Evolutionary conservation across 1,140 invertebrate genomes (phyloP).

Genomic region (Thaumetopoea pityocampa): DNA sequence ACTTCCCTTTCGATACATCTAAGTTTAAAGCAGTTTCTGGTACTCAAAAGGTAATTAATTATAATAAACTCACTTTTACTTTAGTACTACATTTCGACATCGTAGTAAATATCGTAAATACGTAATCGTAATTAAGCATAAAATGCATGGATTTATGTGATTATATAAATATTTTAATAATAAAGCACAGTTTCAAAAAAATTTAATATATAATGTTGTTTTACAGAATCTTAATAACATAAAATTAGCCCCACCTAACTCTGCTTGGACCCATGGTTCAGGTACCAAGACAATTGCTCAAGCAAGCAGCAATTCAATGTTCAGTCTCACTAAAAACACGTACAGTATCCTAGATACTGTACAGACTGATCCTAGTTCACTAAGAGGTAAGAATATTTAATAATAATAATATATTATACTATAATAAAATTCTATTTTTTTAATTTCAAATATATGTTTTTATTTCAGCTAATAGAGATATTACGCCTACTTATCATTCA

Average conservation of each 20-base stretch:
- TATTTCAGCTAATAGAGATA: slow-evolving; percentile 48
- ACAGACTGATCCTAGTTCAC: slow-evolving; percentile 44
- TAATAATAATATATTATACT: not conserved
- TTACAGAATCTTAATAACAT: slow-evolving; percentile 55
- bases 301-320: slow-evolving; percentile 42
- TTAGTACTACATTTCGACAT: too few relatives aligned
- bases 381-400: slow-evolving; percentile 37
- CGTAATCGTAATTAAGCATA: too few relatives aligned
- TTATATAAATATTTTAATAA: too few relatives aligned
- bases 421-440: not conserved
- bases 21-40: slow-evolving; percentile 60
- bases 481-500: slow-evolving; percentile 49
- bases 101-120: too few relatives aligned
- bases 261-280: slow-evolving; percentile 54
- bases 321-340: slow-evolving; percentile 53
- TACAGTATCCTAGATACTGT: slow-evolving; percentile 53
- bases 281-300: slow-evolving; percentile 50
- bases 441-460: too few relatives aligned
- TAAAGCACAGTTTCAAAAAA: not conserved
- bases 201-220: slow-evolving; percentile 3
- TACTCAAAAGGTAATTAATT: slow-evolving; percentile 44
- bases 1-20: slow-evolving; percentile 50
- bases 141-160: too few relatives aligned
- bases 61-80: too few relatives aligned
- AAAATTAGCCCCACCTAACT: slow-evolving; percentile 50